Conservation (phyloP, 1,140 invertebrate species). For the Metaphire vulgaris region DNA sequence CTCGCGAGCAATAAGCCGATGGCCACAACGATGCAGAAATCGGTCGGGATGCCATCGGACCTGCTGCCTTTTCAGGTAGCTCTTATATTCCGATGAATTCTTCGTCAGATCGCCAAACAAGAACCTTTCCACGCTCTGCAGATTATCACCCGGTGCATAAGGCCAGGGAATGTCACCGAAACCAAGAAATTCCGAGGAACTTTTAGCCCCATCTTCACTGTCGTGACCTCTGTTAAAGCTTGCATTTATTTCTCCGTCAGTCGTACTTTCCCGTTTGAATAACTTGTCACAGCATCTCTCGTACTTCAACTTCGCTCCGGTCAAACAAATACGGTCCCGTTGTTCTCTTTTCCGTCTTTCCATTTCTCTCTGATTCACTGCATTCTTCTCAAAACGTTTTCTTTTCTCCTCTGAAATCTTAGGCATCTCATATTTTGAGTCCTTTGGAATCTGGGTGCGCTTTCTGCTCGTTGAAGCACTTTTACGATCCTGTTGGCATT, state of each 20-base stretch:
- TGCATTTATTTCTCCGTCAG: too few relatives aligned
- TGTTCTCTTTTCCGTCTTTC: slow-evolving; percentile 30
- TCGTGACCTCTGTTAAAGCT: too few relatives aligned
- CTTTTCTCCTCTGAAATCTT: slow-evolving; percentile 20
- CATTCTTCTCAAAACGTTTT: slow-evolving; percentile 19
- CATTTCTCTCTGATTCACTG: slow-evolving; percentile 14
- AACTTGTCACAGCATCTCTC: slow-evolving; percentile 32
- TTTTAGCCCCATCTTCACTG: slow-evolving; percentile 5
- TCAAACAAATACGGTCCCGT: slow-evolving; percentile 30
- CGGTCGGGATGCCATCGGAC: slow-evolving; percentile 47
- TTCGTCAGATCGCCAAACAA: slow-evolving; percentile 37
- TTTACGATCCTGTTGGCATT: background rate
- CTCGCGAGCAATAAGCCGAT: slow-evolving; percentile 33
- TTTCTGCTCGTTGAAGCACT: background rate
- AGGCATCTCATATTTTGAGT: background rate
- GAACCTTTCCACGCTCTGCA: slow-evolving; percentile 32
- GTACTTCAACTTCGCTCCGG: slow-evolving; percentile 8
- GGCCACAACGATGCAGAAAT: slow-evolving; percentile 42
- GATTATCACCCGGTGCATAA: slow-evolving; percentile 19
- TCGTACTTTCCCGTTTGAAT: slow-evolving; percentile 26
- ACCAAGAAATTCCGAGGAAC: too few relatives aligned
- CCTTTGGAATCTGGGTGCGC: background rate
- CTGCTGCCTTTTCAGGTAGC: slow-evolving; percentile 39
- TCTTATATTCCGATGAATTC: slow-evolving; percentile 32
- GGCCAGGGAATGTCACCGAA: slow-evolving; percentile 44